A percentile compares a stretch with the other conserved stretches of the same genome.
These are phyloP conservation scores for Exocentrus adspersus DNA, from an alignment of 2,888 invertebrate species.

Conservation along the genomic window DNA sequence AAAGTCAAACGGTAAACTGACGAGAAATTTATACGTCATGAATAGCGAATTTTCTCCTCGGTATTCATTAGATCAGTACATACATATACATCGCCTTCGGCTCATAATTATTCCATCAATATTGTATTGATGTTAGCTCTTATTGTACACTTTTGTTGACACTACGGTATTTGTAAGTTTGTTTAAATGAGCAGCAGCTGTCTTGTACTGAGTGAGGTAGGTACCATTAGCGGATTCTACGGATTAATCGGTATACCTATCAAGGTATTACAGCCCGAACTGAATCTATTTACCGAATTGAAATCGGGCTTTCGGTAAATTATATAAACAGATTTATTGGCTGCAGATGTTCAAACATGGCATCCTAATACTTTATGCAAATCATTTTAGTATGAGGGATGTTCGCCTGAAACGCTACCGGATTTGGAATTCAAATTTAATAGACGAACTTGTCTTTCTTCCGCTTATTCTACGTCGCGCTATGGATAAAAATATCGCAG, in stretches of 20 bases:
- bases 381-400: constrained; percentile 34
- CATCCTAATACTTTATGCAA: constrained; percentile 44
- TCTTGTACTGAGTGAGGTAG: no score
- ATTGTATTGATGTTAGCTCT: no score
- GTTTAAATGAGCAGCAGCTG: no score
- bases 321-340: constrained; percentile 48
- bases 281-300: constrained; percentile 31
- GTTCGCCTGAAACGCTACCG: constrained; percentile 13
- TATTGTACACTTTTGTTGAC: no score
- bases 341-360: constrained; percentile 48
- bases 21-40: background rate
- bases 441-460: constrained; percentile 32
- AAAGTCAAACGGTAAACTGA: background rate
- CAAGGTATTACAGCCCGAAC: constrained; percentile 18
- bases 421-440: constrained; percentile 41
- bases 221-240: no score
- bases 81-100: no score
- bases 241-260: constrained; percentile 31
- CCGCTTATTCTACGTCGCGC: no score
- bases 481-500: no score
- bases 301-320: constrained; percentile 34
- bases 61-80: background rate
- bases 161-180: no score
- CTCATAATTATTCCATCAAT: no score
- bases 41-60: background rate